phyloP scores from a whole-genome alignment of 2,888 invertebrate genomes.

The Stegophylla sp. region DNA sequence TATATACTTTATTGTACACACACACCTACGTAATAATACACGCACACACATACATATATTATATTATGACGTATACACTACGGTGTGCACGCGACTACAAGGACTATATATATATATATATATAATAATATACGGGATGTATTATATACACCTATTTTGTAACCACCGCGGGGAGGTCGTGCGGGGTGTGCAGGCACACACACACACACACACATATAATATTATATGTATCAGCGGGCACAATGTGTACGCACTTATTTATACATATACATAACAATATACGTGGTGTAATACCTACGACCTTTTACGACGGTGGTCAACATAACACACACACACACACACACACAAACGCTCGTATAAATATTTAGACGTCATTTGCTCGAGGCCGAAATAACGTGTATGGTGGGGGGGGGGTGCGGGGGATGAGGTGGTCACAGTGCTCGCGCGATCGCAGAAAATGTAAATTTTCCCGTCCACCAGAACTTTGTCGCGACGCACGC shows the following conservation, averaged over 20 bases:
- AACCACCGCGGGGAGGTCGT: neutral
- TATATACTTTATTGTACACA: neutral
- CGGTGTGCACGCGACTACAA: neutral
- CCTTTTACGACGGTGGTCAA: constrained; percentile 45
- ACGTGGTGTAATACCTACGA: neutral
- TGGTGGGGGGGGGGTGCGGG: too few relatives aligned
- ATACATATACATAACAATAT: neutral
- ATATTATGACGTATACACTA: neutral
- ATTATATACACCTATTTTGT: neutral
- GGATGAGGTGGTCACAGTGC: neutral
- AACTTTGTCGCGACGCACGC: neutral
- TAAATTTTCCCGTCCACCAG: constrained; percentile 15
- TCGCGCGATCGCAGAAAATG: neutral
- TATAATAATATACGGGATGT: too few relatives aligned
- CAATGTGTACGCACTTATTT: neutral
- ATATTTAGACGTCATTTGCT: constrained; percentile 48
- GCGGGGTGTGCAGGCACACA: too few relatives aligned
- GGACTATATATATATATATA: too few relatives aligned
- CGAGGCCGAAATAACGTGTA: too few relatives aligned
- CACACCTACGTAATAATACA: neutral
- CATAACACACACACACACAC: too few relatives aligned
- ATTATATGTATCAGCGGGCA: too few relatives aligned
- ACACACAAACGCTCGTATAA: constrained; percentile 31
- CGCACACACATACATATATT: neutral
- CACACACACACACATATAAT: too few relatives aligned